Evolutionary conservation across 2,888 invertebrate genomes (phyloP).

Genomic region (Dexiosoma caninum): DNA sequence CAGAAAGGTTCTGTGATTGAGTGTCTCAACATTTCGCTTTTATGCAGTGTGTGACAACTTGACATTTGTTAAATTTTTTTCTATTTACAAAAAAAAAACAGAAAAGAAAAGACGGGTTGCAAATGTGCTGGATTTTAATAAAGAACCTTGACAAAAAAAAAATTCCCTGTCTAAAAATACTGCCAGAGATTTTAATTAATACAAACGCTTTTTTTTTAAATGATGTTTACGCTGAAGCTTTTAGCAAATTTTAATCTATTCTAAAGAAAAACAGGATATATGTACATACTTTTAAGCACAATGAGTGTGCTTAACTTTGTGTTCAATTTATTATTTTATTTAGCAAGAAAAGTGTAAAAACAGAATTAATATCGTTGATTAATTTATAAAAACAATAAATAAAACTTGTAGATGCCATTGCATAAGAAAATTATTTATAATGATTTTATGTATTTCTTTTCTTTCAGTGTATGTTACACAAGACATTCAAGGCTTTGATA

Average conservation of each 20-base stretch:
- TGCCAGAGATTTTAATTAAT: conserved; percentile 1
- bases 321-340: too few relatives aligned
- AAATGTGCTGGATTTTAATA: conserved; percentile 2
- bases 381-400: too few relatives aligned
- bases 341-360: too few relatives aligned
- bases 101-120: conserved; percentile 14
- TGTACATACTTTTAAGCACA: too few relatives aligned
- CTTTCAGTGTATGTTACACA: too few relatives aligned
- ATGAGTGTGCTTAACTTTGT: too few relatives aligned
- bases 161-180: background rate
- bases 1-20: conserved; percentile 41
- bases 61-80: conserved; percentile 34
- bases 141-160: background rate
- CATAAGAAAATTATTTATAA: too few relatives aligned
- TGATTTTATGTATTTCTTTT: too few relatives aligned
- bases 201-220: background rate
- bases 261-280: too few relatives aligned
- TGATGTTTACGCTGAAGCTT: background rate
- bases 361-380: too few relatives aligned
- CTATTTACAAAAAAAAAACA: background rate
- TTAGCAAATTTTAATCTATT: background rate
- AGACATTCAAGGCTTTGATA: too few relatives aligned
- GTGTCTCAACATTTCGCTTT: conserved; percentile 47
- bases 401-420: too few relatives aligned
- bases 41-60: conserved; percentile 52